phyloP scores from a whole-genome alignment of 2,888 invertebrate species.

The Petrophora chlorosata region DNA sequence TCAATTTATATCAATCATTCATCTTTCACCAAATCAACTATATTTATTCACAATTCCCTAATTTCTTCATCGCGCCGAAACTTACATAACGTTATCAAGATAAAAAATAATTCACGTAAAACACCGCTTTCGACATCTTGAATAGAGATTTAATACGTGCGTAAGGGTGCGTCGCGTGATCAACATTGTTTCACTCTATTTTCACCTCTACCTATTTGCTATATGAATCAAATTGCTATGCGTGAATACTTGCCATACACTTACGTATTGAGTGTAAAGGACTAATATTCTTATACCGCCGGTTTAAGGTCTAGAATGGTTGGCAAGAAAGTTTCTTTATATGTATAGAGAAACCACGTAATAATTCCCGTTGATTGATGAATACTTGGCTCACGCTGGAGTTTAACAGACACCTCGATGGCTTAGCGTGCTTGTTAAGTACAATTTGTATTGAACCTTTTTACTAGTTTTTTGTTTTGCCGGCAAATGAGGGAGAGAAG shows the following conservation, averaged over 20 bases:
- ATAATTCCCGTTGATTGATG: constrained; percentile 66
- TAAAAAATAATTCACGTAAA: constrained; percentile 33
- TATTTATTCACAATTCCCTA: constrained; percentile 30
- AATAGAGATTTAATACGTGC: constrained; percentile 39
- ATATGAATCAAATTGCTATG: constrained; percentile 7
- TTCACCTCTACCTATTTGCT: constrained; percentile 16
- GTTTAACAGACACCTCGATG: constrained; percentile 39
- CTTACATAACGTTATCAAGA: constrained; percentile 29
- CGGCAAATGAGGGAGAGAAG: constrained; percentile 4
- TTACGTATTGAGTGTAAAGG: neutral
- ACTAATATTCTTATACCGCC: constrained; percentile 3
- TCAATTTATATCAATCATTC: neutral
- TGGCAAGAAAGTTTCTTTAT: constrained; percentile 32
- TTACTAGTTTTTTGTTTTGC: constrained; percentile 11
- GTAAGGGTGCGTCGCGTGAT: constrained; percentile 31
- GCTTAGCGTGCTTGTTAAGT: constrained; percentile 36
- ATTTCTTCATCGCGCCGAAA: constrained; percentile 35
- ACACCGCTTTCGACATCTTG: constrained; percentile 36
- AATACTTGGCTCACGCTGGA: constrained; percentile 42
- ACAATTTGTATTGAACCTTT: constrained; percentile 29
- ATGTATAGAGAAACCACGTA: constrained; percentile 46
- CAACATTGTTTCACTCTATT: constrained; percentile 16
- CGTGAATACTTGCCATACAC: neutral
- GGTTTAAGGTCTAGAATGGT: constrained; percentile 12
- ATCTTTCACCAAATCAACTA: constrained; percentile 18